These are phyloP conservation scores for Calosoma granatense DNA, from an alignment of 1,140 invertebrate genomes.

Conservation along the genomic window DNA sequence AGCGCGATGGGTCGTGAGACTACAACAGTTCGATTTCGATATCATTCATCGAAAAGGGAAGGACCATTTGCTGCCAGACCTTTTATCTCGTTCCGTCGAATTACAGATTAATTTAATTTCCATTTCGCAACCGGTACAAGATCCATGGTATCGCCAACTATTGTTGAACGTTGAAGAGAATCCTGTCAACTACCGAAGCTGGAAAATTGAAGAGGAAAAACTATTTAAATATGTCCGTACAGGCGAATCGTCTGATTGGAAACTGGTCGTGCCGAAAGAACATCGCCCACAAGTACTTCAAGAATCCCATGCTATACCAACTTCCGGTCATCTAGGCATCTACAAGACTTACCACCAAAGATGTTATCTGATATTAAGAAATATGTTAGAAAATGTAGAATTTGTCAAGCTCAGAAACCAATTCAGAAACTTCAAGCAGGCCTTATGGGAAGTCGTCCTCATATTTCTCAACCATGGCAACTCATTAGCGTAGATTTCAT, in stretches of 20 bases:
- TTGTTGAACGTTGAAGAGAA: conserved; percentile 9
- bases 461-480: no score
- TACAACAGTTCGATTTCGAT: conserved; percentile 34
- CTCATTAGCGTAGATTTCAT: no score
- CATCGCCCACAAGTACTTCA: conserved; percentile 17
- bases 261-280: conserved; percentile 22
- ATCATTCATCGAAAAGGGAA: conserved; percentile 32
- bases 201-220: conserved; percentile 12
- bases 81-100: conserved; percentile 24
- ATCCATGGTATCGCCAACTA: conserved; percentile 14
- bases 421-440: no score
- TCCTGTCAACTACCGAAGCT: conserved; percentile 15
- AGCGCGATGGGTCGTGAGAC: conserved; percentile 32
- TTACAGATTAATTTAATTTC: conserved; percentile 8
- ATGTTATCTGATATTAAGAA: no score
- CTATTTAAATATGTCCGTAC: conserved; percentile 18
- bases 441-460: no score
- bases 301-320: conserved; percentile 22
- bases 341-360: conserved; percentile 27
- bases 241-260: no score
- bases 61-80: conserved; percentile 29
- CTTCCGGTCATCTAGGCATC: conserved; percentile 29
- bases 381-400: no score
- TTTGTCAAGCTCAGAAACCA: no score
- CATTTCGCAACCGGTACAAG: not conserved